Percentiles rank a stretch among this genome's conserved stretches.
These are phyloP conservation scores for Herpetotheres cachinnans DNA, from an alignment of 2,113 vertebrate genomes.

Conservation along the genomic window DNA sequence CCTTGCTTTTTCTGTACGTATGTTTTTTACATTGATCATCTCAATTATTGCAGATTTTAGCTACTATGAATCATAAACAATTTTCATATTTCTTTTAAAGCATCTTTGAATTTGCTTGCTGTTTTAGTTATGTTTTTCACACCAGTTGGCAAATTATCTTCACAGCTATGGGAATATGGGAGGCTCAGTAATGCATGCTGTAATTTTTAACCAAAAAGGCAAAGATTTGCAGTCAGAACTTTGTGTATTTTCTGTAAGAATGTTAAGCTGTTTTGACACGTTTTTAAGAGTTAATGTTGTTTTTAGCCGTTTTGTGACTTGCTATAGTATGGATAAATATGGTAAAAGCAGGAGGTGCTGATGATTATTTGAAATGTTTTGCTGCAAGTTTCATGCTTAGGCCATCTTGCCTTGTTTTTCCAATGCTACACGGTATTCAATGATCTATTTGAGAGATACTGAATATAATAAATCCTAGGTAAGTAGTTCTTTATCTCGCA, in stretches of 20 bases:
- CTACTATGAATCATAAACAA: neutral
- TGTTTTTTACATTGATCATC: neutral
- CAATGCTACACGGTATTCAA: neutral
- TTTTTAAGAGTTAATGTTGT: neutral
- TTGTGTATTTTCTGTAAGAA: neutral
- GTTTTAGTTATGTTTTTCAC: neutral
- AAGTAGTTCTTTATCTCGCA: slow-evolving; percentile 40
- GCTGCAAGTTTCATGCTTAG: neutral
- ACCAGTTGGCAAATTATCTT: neutral
- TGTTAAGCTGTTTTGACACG: neutral
- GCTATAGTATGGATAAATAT: neutral
- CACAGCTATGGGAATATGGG: neutral
- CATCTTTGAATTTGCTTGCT: neutral
- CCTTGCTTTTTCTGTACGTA: neutral
- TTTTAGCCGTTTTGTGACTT: neutral
- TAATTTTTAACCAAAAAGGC: neutral
- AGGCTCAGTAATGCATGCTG: neutral
- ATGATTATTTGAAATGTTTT: slow-evolving; percentile 6
- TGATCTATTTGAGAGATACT: slow-evolving; percentile 32
- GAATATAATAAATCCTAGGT: slow-evolving; percentile 4
- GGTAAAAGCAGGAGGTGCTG: neutral
- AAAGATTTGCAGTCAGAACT: neutral
- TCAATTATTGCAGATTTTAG: neutral
- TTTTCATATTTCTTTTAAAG: neutral
- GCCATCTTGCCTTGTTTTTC: slow-evolving; percentile 27